Conservation (phyloP, 2,113 vertebrate species). For the Pampusana beccarii region DNA sequence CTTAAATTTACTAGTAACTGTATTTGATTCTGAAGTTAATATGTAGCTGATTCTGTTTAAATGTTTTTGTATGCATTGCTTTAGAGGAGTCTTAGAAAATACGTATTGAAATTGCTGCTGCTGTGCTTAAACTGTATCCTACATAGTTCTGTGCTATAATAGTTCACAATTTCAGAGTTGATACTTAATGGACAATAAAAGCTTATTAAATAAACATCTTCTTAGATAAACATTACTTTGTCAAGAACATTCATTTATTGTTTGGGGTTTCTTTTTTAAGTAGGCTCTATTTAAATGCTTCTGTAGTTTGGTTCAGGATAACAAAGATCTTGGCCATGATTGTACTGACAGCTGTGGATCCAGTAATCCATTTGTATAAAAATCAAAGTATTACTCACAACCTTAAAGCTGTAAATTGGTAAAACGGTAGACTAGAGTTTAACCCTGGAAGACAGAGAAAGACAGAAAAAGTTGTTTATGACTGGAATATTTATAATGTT, state of each 20-base stretch:
- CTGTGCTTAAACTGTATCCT: background rate
- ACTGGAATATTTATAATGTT: background rate
- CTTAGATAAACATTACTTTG: background rate
- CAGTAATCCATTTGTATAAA: constrained; percentile 38
- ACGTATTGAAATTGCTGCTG: background rate
- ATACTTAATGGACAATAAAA: background rate
- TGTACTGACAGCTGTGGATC: constrained; percentile 21
- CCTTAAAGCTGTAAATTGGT: background rate
- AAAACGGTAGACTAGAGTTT: background rate
- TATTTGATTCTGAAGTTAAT: background rate
- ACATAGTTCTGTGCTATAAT: background rate
- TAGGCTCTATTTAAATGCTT: background rate
- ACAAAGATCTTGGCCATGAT: background rate
- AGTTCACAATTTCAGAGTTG: background rate
- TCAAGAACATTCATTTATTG: background rate
- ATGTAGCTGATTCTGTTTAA: background rate
- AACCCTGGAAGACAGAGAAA: background rate
- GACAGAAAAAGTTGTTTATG: background rate
- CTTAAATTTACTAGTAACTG: background rate
- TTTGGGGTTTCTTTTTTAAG: background rate
- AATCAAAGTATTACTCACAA: background rate
- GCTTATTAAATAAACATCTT: background rate
- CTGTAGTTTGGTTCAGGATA: background rate
- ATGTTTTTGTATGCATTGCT: background rate
- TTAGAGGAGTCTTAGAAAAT: background rate